These are phyloP conservation scores for Cremastobaeus sp. DNA, from an alignment of 2,888 invertebrate genomes.

Conservation along the genomic window DNA sequence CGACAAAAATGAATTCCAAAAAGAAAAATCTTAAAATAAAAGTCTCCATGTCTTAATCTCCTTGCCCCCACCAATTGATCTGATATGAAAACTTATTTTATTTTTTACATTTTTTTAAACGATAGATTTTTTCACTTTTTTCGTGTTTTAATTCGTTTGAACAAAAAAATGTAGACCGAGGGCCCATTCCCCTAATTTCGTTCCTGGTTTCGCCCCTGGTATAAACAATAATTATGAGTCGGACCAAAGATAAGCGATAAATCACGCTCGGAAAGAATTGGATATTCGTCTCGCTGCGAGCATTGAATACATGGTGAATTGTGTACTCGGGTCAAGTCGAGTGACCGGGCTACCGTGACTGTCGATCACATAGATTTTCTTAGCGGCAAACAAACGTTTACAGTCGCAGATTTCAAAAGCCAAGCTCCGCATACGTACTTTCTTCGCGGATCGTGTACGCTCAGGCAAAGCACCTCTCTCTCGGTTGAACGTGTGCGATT, in stretches of 20 bases:
- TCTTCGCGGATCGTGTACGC: slow-evolving; percentile 9
- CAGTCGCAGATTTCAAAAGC: slow-evolving; percentile 11
- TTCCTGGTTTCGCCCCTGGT: background rate
- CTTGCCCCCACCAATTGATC: too few species aligned
- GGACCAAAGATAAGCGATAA: background rate
- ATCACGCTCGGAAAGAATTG: slow-evolving; percentile 7
- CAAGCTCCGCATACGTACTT: slow-evolving; percentile 2
- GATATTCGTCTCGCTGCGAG: slow-evolving; percentile 28
- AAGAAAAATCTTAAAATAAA: too few species aligned
- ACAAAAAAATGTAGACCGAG: too few species aligned
- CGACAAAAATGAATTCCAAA: too few species aligned
- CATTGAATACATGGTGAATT: too few species aligned
- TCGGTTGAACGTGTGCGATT: slow-evolving; percentile 26
- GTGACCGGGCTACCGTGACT: slow-evolving; percentile 39
- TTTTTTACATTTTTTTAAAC: too few species aligned
- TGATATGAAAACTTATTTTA: too few species aligned
- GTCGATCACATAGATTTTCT: slow-evolving; percentile 41
- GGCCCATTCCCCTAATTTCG: too few species aligned
- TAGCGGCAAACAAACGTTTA: slow-evolving; percentile 18
- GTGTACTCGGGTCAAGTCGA: slow-evolving; percentile 47
- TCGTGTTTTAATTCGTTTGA: too few species aligned
- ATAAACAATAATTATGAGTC: slow-evolving; percentile 7
- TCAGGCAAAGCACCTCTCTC: slow-evolving; percentile 9
- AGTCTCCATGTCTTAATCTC: too few species aligned
- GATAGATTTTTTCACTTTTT: too few species aligned